Evolutionary conservation across 1,140 invertebrate species (phyloP), one percentile per base, ranked within the genome.

Genomic region (Anadara kagoshimensis): DNA sequence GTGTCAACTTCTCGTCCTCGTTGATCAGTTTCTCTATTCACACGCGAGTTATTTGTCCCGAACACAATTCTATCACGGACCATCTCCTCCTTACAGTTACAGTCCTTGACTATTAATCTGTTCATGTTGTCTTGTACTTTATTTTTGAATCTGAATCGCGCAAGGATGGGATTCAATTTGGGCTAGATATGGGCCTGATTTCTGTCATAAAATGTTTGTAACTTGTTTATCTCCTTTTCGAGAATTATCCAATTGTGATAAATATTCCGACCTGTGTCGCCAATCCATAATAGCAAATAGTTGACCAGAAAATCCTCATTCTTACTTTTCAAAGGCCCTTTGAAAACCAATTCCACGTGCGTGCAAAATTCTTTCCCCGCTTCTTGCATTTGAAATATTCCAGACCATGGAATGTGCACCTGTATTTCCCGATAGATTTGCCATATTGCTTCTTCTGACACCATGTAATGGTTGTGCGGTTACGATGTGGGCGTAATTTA

Each of bases 331-430:
- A 79, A 49, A 2, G 78, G 75, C 36, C 74, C 75, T 18, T 26
- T 36, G 26, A 79, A 74, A 47, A 76, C 74, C n/a, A 74, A 45
- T 18, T 67, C 66, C 36, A 58, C 71, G 43, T 76, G 75, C 45
- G 43, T 51, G 24, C 68, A 49, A 41, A 76, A 73, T 59, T 71
- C 70, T 44, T 71, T 64, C 66, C 70, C 73, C 1, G 29, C 24
- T 36, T 73, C 56, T 1, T 67, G 75, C 12, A 77, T 44, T 65
- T 77, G 70, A 43, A n/a, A n/a, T n/a, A n/a, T n/a, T n/a, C n/a
- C n/a, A n/a, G n/a, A n/a, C n/a, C n/a, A n/a, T n/a, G n/a, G n/a
- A n/a, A n/a, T n/a, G n/a, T n/a, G n/a, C n/a, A n/a, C n/a, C n/a
- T n/a, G n/a, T n/a, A n/a, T n/a, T n/a, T n/a, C n/a, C n/a, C n/a